Evolutionary conservation across 1,140 invertebrate genomes (phyloP), one percentile per base, ranked within the genome.

Genomic region (Adoxophyes honmai): DNA sequence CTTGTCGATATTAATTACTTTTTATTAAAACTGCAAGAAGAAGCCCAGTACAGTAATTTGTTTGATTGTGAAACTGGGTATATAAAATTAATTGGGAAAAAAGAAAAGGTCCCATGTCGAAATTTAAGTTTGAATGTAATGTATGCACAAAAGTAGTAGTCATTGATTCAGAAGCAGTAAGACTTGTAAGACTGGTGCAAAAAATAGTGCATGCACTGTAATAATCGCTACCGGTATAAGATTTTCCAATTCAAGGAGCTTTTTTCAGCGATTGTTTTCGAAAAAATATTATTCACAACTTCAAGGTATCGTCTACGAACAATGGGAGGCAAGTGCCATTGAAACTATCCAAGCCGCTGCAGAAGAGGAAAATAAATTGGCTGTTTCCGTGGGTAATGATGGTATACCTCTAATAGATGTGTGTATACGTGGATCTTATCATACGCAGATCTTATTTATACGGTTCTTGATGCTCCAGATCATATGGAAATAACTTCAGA

Each of bases 381-480:
- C 34, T 3, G 9, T 36, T 4, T 3, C 34, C 1, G 34, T 4
- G 8, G 34, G 34, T 2, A 28, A 28, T 3, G 21, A 28, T 6
- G 21, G 21, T 28, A 6, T 28, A 28, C 21, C 21, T 4, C 1
- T 36, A 11, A 36, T 36, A 3, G 34, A 36, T n/a, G n/a, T n/a
- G n/a, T 9, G 34, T 36, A 36, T 36, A 36, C 11, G 70, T 59
- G 5, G 84, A 88, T 59, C n/a, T n/a, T n/a, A n/a, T n/a, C n/a
- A n/a, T n/a, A n/a, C n/a, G n/a, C n/a, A n/a, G n/a, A n/a, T n/a
- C n/a, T n/a, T n/a, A n/a, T n/a, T n/a, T n/a, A n/a, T n/a, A n/a
- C n/a, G 77, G 75, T 34, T 59, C 39, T 10, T 88, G 79, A 74
- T 48, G 42, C 0, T 81, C 75, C 55, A 55, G 81, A 39, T 71